A percentile compares a stretch with the other conserved stretches of the same genome.
These are phyloP conservation scores for Amphipyra berbera DNA, from an alignment of 2,888 invertebrate species.

Conservation along the genomic window DNA sequence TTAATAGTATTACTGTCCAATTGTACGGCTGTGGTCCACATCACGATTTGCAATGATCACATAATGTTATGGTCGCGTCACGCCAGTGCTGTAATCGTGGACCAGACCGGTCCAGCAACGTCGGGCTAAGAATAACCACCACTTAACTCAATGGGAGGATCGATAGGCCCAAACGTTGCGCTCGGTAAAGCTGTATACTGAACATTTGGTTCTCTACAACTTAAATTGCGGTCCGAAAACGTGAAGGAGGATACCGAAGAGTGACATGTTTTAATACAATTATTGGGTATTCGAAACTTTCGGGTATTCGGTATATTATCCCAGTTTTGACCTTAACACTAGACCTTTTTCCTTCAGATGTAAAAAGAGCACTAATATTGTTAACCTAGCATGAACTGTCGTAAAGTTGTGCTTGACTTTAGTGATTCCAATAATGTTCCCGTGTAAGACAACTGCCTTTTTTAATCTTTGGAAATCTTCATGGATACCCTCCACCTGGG, in stretches of 20 bases:
- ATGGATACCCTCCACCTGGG: too few species aligned
- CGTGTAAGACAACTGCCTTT: conserved; percentile 37
- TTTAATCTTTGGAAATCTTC: too few species aligned
- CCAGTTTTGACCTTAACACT: background rate
- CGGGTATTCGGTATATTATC: conserved; percentile 1
- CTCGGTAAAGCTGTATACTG: conserved; percentile 19
- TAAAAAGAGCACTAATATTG: conserved; percentile 3
- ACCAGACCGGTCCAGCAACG: conserved; percentile 41
- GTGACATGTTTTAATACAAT: conserved; percentile 4
- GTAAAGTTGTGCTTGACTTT: conserved; percentile 38
- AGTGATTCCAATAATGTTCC: conserved; percentile 30
- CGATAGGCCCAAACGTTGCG: conserved; percentile 29
- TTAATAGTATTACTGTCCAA: conserved; percentile 60
- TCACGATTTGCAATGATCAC: conserved; percentile 55
- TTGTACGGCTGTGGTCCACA: conserved; percentile 42
- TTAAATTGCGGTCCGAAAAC: conserved; percentile 16
- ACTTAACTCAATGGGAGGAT: conserved; percentile 43
- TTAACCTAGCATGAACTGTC: conserved; percentile 16
- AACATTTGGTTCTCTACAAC: conserved; percentile 23
- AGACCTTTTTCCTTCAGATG: background rate
- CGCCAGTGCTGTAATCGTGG: conserved; percentile 34
- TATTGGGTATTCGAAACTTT: conserved; percentile 5
- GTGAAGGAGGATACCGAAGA: conserved; percentile 6
- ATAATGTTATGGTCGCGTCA: conserved; percentile 50
- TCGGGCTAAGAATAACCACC: conserved; percentile 44